Conservation (phyloP, 2,797 vertebrate species). For the Tenualosa ilisha region DNA sequence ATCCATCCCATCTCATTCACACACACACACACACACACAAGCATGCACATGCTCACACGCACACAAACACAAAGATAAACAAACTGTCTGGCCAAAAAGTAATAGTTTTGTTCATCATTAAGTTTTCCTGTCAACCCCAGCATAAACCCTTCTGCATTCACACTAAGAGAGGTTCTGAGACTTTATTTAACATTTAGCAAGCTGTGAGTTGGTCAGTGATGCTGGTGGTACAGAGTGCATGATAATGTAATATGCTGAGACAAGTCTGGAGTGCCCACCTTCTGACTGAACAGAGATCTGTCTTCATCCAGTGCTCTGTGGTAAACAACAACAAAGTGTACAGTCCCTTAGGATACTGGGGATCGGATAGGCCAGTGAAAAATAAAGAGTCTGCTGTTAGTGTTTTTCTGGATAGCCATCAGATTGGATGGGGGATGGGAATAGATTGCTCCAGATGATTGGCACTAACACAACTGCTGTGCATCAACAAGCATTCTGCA, state of each 20-base stretch:
- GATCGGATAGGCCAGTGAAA: not conserved
- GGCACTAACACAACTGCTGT: not conserved
- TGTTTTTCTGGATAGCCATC: not conserved
- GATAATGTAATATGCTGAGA: not conserved
- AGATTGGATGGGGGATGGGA: not conserved
- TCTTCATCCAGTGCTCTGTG: not conserved
- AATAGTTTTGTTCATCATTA: constrained; percentile 2
- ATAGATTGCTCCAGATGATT: not conserved
- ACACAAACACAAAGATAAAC: not conserved
- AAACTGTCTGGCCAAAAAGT: not conserved
- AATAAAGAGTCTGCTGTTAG: not conserved
- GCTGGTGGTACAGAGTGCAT: not conserved
- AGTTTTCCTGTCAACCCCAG: not conserved
- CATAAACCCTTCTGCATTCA: not conserved
- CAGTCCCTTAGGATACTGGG: not conserved
- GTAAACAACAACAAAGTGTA: not conserved
- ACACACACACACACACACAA: not conserved
- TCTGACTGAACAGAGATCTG: not conserved
- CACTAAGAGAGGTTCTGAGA: no score
- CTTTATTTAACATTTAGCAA: not conserved
- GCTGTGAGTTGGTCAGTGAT: not conserved
- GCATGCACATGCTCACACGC: not conserved
- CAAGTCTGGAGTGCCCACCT: not conserved
- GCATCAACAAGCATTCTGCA: not conserved
- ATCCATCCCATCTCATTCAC: constrained; percentile 22